phyloP scores from a whole-genome alignment of 2,113 vertebrate species.

The Telmatochromis bifrenatus region DNA sequence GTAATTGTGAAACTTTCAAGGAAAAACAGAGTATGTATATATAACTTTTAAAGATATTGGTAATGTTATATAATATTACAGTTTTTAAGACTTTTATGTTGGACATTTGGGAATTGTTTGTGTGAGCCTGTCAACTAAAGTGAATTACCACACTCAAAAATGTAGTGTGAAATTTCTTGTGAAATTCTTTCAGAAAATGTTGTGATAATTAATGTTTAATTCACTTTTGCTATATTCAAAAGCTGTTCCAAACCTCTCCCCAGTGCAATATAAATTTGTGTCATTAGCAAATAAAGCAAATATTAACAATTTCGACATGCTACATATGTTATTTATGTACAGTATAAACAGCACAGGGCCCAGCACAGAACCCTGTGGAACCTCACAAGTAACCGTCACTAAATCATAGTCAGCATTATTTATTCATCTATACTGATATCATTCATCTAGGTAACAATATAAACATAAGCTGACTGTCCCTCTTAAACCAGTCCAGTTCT shows the following conservation, averaged over 20 bases:
- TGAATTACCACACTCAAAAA: neutral
- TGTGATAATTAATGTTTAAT: neutral
- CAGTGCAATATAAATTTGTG: neutral
- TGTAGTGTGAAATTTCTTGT: neutral
- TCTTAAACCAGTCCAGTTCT: neutral
- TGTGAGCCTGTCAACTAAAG: neutral
- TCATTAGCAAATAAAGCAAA: neutral
- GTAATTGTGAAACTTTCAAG: neutral
- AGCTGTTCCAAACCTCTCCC: neutral
- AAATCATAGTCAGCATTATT: neutral
- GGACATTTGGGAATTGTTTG: neutral
- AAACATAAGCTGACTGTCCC: neutral
- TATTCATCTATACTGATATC: neutral
- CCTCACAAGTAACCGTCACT: neutral
- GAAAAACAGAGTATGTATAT: neutral
- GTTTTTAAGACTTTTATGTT: neutral
- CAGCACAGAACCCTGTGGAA: neutral
- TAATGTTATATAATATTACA: neutral
- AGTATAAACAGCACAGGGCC: neutral
- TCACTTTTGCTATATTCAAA: neutral
- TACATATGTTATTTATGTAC: neutral
- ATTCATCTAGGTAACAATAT: neutral
- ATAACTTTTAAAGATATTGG: neutral
- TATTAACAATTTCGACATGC: neutral
- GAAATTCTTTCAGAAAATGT: neutral